phyloP scores from a whole-genome alignment of 1,140 invertebrate genomes.

The Phocides pigmalion region DNA sequence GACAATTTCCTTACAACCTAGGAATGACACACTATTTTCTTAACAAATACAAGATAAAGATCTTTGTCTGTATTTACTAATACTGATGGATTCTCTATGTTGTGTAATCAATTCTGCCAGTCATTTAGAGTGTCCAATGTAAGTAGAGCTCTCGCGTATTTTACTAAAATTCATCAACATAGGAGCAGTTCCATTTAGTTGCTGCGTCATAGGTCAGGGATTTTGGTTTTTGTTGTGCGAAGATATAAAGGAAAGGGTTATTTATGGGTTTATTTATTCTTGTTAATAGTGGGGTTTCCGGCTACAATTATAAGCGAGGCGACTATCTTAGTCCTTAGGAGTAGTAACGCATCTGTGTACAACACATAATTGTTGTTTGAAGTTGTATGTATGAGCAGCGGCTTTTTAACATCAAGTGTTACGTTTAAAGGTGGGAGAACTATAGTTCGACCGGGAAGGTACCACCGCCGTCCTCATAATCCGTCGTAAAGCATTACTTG shows the following conservation, averaged over 20 bases:
- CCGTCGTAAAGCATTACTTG: too few relatives aligned
- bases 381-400: too few relatives aligned
- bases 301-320: too few relatives aligned
- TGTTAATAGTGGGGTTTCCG: not conserved
- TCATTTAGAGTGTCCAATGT: constrained; percentile 6
- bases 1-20: too few relatives aligned
- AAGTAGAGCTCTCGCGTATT: not conserved
- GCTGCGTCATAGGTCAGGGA: constrained; percentile 7
- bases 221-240: constrained; percentile 9
- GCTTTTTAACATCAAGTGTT: too few relatives aligned
- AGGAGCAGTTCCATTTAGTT: constrained; percentile 9
- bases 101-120: constrained; percentile 18
- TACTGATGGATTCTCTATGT: constrained; percentile 27
- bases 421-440: too few relatives aligned
- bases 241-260: constrained; percentile 21
- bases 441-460: too few relatives aligned
- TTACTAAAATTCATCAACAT: not conserved
- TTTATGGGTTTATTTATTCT: constrained; percentile 7
- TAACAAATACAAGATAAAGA: constrained; percentile 16
- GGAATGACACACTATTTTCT: constrained; percentile 13
- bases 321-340: not conserved
- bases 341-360: not conserved
- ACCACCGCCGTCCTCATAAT: too few relatives aligned
- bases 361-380: too few relatives aligned
- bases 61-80: constrained; percentile 14